Evolutionary conservation across 2,888 invertebrate genomes (phyloP), one percentile per base, ranked within the genome.

Genomic region (Sesamia inferens): DNA sequence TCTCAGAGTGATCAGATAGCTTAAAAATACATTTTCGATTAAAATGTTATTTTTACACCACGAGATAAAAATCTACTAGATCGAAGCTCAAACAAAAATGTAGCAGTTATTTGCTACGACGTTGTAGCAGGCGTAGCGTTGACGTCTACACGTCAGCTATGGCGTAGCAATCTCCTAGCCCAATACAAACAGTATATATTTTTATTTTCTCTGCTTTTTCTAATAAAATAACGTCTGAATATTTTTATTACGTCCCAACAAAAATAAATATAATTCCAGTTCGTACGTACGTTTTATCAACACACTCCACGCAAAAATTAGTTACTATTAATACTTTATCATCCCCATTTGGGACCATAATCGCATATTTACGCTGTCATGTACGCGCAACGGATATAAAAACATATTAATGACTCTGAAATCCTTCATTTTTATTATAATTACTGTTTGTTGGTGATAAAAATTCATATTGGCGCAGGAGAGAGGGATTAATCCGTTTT

Each of bases 361-460:
- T 81, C 58, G 68, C 58, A 58, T 80, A 67, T 59, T 77, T 57
- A 66, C 65, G 66, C 62, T 31, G n/a, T 31, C 24, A 24, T 66
- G 73, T 76, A 67, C 80, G 59, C 11, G 14, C 44, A 54, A 24
- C n/a, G 71, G 64, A 75, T 71, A 68, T 65, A 69, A 83, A 84
- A 77, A 70, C 44, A 77, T 72, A 81, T 77, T 82, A 85, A 82
- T 84, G 78, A 51, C 48, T 67, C 68, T 39, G 76, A 77, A 82
- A 84, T 85, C 82, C 75, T 78, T 79, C 78, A 74, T 82, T 82
- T 85, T 78, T 77, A 82, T 84, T 78, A 75, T 86, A 86, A 86
- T 86, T 82, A 81, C 84, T 79, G 82, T 84, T 82, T 80, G 84
- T 74, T 74, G 74, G 82, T 69, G 73, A 85, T 86, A 86, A 86